These are phyloP conservation scores for Sphaeramia orbicularis DNA, from an alignment of 2,797 vertebrate species.

Conservation along the genomic window DNA sequence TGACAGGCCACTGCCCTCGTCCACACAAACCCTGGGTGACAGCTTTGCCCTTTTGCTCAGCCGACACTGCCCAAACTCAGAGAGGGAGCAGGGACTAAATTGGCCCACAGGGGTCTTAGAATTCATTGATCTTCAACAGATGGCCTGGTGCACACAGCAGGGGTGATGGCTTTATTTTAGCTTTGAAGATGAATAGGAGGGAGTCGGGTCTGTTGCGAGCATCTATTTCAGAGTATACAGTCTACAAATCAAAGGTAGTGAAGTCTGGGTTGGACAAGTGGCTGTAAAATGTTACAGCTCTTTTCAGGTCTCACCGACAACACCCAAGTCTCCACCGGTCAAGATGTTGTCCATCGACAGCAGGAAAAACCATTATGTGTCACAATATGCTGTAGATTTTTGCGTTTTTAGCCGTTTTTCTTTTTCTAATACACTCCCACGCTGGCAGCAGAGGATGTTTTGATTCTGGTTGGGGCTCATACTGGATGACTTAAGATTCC, in stretches of 20 bases:
- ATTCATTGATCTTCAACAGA: slow-evolving; percentile 38
- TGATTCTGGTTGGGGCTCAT: slow-evolving; percentile 53
- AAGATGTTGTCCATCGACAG: not conserved
- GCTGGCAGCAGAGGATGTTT: slow-evolving; percentile 73
- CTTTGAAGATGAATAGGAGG: slow-evolving; percentile 26
- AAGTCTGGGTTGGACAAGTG: slow-evolving; percentile 7
- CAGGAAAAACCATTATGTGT: not conserved
- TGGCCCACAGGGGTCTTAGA: slow-evolving; percentile 13
- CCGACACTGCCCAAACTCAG: slow-evolving; percentile 11
- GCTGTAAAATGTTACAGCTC: slow-evolving; percentile 34
- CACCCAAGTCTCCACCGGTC: not conserved
- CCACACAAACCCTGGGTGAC: slow-evolving; percentile 11
- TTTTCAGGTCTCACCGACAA: not conserved
- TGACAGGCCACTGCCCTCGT: slow-evolving; percentile 50
- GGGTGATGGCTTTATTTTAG: slow-evolving; percentile 27
- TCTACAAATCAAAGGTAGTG: slow-evolving; percentile 11
- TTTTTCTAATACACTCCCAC: slow-evolving; percentile 34
- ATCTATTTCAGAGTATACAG: slow-evolving; percentile 13
- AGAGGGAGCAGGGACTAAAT: slow-evolving; percentile 15
- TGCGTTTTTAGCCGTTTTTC: slow-evolving; percentile 21
- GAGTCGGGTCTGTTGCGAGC: not conserved
- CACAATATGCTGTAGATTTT: not conserved
- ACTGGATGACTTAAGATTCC: slow-evolving; percentile 71
- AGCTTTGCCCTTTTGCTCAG: slow-evolving; percentile 27
- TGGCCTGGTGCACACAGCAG: slow-evolving; percentile 12